Base-by-base conservation (phyloP, 92 coral and sea anemone genomes). In the Parazoanthus darwini region DNA sequence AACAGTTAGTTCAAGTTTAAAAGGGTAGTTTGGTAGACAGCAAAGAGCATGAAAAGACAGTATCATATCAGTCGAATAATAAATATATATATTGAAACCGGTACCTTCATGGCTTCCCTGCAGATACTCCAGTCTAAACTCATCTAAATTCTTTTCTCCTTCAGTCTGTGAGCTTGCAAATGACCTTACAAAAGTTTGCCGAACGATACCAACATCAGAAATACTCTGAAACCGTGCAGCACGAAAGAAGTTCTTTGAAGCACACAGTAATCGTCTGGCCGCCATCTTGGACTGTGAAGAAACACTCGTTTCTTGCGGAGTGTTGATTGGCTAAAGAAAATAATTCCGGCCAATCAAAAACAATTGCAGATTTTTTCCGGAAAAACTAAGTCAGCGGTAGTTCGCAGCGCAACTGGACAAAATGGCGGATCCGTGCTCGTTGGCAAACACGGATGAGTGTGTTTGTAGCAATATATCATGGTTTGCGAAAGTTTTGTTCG, bases 341-440 rank as follows among this genome's bases (percentile, higher is more conserved):
- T 43, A 42, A 26, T 83, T 83, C 87, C 70, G 67, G 38, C 87
- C 87, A 83, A 83, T 83, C 87, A 72, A 67, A 83, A 70, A 6
- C 78, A 54, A 70, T 68, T 3, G 23, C 6, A 6, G 13, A 13
- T 42, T 23, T 36, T 16, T 36, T 16, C 8, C 11, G 11, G 51
- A 11, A 26, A 63, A 63, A 18, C 1, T 20, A 13, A n/a, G 76
- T 82, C 86, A 82, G 86, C 86, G 77, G 86, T 82, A 39, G 38
- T 66, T 82, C 35, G 3, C 83, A 54, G n/a, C 77, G 39, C 86
- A n/a, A 76, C 77, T 86, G 75, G 70, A 74, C 76, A 74, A 89
- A 93, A 93, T 88, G 94, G 77, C 82, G 58, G 98, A 95, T 77
- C 98, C 96, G 26, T 95, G 98, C 87, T 95, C 96, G 8, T 93